These are phyloP conservation scores for Drosophila asahinai DNA, from an alignment of 1,140 invertebrate genomes.

Conservation along the genomic window DNA sequence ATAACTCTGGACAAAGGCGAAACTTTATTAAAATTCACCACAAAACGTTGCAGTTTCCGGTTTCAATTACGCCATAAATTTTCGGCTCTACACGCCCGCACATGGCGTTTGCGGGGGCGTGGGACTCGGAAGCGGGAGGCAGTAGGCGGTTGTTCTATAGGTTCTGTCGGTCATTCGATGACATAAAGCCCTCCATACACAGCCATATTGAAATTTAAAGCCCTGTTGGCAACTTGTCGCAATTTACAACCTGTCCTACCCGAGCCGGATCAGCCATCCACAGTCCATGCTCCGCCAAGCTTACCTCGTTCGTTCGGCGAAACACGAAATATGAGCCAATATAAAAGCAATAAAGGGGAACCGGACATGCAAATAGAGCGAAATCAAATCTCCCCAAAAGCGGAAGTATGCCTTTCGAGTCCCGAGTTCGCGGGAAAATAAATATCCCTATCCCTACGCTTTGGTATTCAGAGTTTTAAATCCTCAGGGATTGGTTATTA, in stretches of 20 bases:
- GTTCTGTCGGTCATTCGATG: constrained; percentile 46
- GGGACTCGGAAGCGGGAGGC: constrained; percentile 9
- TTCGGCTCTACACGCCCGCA: constrained; percentile 64
- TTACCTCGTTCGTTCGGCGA: constrained; percentile 1
- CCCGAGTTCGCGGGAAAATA: neutral
- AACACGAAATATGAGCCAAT: constrained; percentile 80
- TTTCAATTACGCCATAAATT: constrained; percentile 83
- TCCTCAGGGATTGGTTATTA: neutral
- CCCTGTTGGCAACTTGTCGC: constrained; percentile 80
- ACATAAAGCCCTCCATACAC: constrained; percentile 49
- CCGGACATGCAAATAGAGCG: constrained; percentile 48
- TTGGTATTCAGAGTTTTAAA: too few relatives aligned
- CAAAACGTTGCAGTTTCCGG: constrained; percentile 80
- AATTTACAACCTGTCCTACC: constrained; percentile 67
- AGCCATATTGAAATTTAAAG: constrained; percentile 79
- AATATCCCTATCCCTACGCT: too few relatives aligned
- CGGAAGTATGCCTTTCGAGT: constrained; percentile 42
- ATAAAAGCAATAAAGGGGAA: constrained; percentile 76
- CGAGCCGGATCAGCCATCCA: constrained; percentile 24
- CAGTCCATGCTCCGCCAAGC: neutral
- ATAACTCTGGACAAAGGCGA: constrained; percentile 74
- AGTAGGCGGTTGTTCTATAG: constrained; percentile 6
- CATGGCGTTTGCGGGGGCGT: constrained; percentile 14
- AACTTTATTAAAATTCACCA: constrained; percentile 83
- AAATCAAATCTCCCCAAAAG: constrained; percentile 59